Conservation (phyloP, 2,797 vertebrate genomes). For the Platalea minor region DNA sequence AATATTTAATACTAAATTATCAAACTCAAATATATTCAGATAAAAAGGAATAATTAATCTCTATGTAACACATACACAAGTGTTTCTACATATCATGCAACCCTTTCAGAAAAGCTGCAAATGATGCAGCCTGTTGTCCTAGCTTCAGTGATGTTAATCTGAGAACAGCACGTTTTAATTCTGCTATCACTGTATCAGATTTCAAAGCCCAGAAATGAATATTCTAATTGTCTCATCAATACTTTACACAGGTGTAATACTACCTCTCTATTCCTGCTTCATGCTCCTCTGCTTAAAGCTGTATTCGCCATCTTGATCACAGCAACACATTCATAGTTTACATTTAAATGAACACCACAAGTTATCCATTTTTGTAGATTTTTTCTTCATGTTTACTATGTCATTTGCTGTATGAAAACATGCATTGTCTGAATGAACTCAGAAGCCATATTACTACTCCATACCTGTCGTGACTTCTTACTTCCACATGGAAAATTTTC, state of each 20-base stretch:
- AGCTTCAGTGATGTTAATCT: not conserved
- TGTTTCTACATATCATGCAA: fast-evolving
- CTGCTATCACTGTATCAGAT: not conserved
- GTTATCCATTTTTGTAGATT: fast-evolving
- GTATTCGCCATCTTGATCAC: not conserved
- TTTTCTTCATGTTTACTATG: not conserved
- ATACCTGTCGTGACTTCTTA: not conserved
- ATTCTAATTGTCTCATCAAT: not conserved
- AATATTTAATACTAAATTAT: not conserved
- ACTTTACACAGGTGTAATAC: not conserved
- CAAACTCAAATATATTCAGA: not conserved
- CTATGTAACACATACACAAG: not conserved
- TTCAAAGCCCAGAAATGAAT: not conserved
- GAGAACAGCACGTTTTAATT: not conserved
- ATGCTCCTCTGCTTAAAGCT: not conserved
- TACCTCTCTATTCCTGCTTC: not conserved
- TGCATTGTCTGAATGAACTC: not conserved
- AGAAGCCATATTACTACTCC: not conserved
- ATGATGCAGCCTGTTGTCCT: not conserved
- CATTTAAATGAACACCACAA: not conserved
- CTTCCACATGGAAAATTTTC: not conserved
- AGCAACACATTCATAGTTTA: not conserved
- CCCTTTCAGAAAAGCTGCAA: not conserved
- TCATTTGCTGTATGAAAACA: not conserved
- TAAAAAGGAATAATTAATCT: not conserved